Base-by-base conservation (phyloP, 2,113 vertebrate genomes). In the Syngnathus typhle region DNA sequence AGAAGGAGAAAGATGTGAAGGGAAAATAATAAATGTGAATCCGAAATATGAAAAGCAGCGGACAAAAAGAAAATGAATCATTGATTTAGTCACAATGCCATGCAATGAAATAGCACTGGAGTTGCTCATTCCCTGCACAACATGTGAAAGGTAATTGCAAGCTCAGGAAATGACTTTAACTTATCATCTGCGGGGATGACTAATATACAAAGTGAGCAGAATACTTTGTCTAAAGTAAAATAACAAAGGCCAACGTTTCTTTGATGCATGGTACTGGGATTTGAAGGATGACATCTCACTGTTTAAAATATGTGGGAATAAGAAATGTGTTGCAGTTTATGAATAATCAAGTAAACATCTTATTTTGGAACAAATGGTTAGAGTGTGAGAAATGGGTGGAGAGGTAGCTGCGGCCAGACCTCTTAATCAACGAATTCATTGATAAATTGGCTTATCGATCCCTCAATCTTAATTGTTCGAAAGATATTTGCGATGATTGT, bases 111-210 rank as follows among this genome's bases (percentile, higher is more conserved):
- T 23, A 19, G 4, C 78, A 27, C 64, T 41, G 56, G 37, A 32
- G 15, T 18, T 1, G 73, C 70, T 76, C 70, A 71, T 71, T 73
- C 74, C 78, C 62, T 60, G 18, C 37, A 37, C 64, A 76, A 72
- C n/a, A 73, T 54, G 64, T 67, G 6, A 52, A 74, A 77, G 62
- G 46, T 75, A 81, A 68, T 79, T 82, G 60, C 65, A 61, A 72
- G 72, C 77, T 79, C 67, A 75, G 44, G 60, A 66, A 67, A 39
- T 76, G 11, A 13, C 64, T 69, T 67, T 19, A 61, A 71, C 39
- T 47, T 47, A 12, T 60, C 52, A 56, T 46, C 49, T 71, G 54
- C 39, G 13, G 56, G 10, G 74, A 43, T 65, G 69, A 67, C 61
- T 41, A 36, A 18, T 10, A 6, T 63, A 27, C 5, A 18, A 65